A percentile compares a stretch with the other conserved stretches of the same genome.
phyloP scores from a whole-genome alignment of 2,797 vertebrate species.

The Tauraco hartlaubi region DNA sequence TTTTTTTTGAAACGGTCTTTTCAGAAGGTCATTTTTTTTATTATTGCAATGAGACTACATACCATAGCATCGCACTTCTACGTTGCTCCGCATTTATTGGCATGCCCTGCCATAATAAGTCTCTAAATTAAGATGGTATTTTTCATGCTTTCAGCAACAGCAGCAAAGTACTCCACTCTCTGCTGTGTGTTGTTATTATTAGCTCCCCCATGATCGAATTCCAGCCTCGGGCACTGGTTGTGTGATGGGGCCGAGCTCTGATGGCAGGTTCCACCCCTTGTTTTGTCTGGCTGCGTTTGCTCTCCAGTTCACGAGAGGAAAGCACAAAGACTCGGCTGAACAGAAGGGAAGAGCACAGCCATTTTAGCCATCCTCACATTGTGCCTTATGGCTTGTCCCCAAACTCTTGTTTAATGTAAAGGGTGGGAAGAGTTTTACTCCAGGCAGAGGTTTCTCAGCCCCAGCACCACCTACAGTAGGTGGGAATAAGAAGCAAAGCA shows the following conservation, averaged over 20 bases:
- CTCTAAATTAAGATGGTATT: constrained; percentile 45
- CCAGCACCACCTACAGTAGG: background rate
- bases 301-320: background rate
- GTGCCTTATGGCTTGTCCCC: background rate
- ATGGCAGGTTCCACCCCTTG: constrained; percentile 40
- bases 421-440: background rate
- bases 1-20: background rate
- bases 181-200: constrained; percentile 57
- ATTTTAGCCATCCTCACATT: background rate
- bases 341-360: background rate
- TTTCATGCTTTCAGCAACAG: constrained; percentile 58
- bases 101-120: constrained; percentile 6
- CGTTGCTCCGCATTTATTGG: background rate
- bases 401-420: background rate
- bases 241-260: constrained; percentile 28
- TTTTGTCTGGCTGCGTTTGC: constrained; percentile 11
- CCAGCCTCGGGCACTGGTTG: constrained; percentile 45
- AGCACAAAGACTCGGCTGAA: background rate
- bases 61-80: background rate
- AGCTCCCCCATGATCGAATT: constrained; percentile 56
- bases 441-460: background rate
- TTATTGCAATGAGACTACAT: background rate
- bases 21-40: background rate
- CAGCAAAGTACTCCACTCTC: constrained; percentile 47
- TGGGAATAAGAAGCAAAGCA: background rate